A percentile compares a stretch with the other conserved stretches of the same genome.
phyloP scores from a whole-genome alignment of 2,888 invertebrate species.

The Incurvaria masculella region DNA sequence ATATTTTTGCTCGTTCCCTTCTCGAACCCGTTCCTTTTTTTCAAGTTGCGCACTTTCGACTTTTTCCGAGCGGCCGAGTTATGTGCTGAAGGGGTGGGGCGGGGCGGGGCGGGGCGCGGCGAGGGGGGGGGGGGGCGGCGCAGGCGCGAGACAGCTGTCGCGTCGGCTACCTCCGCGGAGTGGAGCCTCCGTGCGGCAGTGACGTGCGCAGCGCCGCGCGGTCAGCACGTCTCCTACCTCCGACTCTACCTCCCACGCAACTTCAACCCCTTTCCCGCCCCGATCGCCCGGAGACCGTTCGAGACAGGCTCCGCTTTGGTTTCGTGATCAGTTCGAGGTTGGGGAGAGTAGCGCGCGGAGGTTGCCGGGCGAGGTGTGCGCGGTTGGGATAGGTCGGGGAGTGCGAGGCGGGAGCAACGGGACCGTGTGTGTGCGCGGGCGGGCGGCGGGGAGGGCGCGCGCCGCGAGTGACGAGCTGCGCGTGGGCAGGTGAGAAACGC shows the following conservation, averaged over 20 bases:
- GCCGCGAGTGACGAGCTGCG: no score
- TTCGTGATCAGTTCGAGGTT: background rate
- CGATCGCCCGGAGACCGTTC: no score
- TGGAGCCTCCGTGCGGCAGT: constrained; percentile 26
- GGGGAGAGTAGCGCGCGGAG: background rate
- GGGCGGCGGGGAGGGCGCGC: no score
- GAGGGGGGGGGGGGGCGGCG: constrained; percentile 53
- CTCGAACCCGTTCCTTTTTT: constrained; percentile 39
- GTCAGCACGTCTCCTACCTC: constrained; percentile 10
- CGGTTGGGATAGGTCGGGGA: background rate
- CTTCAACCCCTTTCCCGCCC: background rate
- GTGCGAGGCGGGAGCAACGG: background rate
- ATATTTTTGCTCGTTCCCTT: constrained; percentile 52
- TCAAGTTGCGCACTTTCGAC: constrained; percentile 15
- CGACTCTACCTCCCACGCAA: background rate
- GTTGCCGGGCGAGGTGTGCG: background rate
- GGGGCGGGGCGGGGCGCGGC: constrained; percentile 47
- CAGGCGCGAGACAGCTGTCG: constrained; percentile 27
- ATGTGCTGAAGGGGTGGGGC: constrained; percentile 55
- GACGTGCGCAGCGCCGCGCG: constrained; percentile 17
- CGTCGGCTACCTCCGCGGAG: constrained; percentile 23
- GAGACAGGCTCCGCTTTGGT: no score
- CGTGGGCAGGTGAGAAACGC: background rate
- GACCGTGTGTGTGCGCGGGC: background rate
- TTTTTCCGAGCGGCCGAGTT: background rate